Evolutionary conservation across 2,888 invertebrate genomes (phyloP), one percentile per base, ranked within the genome.

Genomic region (Agrilus mali): DNA sequence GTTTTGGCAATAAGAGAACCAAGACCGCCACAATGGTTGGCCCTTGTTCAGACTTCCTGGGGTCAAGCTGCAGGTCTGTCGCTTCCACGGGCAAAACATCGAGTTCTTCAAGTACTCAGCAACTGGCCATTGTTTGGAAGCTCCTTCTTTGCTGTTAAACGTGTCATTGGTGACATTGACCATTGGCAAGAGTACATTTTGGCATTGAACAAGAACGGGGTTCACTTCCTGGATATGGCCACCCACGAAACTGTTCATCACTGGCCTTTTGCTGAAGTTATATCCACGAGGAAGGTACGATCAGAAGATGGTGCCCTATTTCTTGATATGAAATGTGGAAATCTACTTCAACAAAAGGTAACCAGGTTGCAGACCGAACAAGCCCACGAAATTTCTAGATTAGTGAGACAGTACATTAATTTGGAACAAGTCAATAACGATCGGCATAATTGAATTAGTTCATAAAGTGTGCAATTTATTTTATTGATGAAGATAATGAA

Each of bases 41-140:
- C 83, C 44, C 75, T 89, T 69, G 89, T 95, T 10, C 84, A 89
- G 56, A 77, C 84, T 2, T 85, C 88, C 46, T 90, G 94, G 88
- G 79, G 81, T n/a, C 83, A 85, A 51, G 82, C 86, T 1, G 75
- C 83, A 44, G 73, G 77, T 7, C 67, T 87, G 33, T 76, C 80
- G 37, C 84, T 89, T 0, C 80, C 84, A 0, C 82, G 85, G 49
- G 90, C 93, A 41, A 95, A 94, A 69, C 85, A 72, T 40, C 71
- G 72, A 56, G 82, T 82, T 27, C 56, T 82, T 41, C 88, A 93
- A 74, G 87, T 94, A 41, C 68, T 97, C 22, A 89, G 92, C 51
- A 82, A 86, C 58, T 97, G 96, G 96, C 86, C 90, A 37, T 72
- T 97, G 43, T 97, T 97, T 71, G 97, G 97, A 13, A 94, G 95